A percentile compares a stretch with the other conserved stretches of the same genome.
phyloP scores from a whole-genome alignment of 2,888 invertebrate genomes.

The Andrena trimmerana region DNA sequence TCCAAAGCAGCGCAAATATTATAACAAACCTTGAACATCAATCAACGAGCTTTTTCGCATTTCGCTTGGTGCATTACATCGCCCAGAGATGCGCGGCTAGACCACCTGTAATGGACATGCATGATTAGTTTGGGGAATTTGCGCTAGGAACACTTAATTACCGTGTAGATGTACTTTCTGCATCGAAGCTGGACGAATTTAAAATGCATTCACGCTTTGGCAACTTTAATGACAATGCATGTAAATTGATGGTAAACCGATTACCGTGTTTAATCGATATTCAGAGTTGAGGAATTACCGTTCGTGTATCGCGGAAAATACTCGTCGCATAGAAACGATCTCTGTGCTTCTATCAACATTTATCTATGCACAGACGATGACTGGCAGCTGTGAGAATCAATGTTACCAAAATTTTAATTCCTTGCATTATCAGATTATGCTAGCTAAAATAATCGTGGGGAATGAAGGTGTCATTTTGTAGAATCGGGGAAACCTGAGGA shows the following conservation, averaged over 20 bases:
- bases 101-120: slow-evolving; percentile 17
- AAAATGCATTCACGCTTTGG: slow-evolving; percentile 25
- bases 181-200: slow-evolving; percentile 8
- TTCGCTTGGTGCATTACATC: slow-evolving; percentile 1
- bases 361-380: not conserved
- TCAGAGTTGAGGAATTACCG: slow-evolving; percentile 13
- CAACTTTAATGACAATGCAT: slow-evolving; percentile 19
- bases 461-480: no score
- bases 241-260: slow-evolving; percentile 33
- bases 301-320: not conserved
- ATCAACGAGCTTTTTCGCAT: not conserved
- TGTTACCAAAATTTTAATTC: not conserved
- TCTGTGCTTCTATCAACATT: not conserved
- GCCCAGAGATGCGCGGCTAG: slow-evolving; percentile 10
- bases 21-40: not conserved
- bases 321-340: not conserved
- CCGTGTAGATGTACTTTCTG: not conserved
- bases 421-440: no score
- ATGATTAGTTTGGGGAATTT: slow-evolving; percentile 52
- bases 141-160: slow-evolving; percentile 29
- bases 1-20: not conserved
- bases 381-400: not conserved
- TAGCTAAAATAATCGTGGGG: no score
- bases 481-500: no score
- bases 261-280: slow-evolving; percentile 33